Evolutionary conservation across 1,140 invertebrate genomes (phyloP).

Genomic region (Magallana angulata): DNA sequence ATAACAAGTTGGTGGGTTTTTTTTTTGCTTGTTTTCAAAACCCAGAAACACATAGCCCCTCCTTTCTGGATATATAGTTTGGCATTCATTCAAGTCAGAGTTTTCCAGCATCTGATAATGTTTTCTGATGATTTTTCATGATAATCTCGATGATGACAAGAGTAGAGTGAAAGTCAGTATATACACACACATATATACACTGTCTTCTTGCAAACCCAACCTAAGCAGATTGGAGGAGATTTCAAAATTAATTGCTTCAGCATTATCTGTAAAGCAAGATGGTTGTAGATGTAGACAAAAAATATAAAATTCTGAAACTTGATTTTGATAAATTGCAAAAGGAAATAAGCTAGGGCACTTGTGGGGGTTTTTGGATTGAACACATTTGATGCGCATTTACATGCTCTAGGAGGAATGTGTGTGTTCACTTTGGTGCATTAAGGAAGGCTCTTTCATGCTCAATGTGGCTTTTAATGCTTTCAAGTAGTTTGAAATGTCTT

Average conservation of each 20-base stretch:
- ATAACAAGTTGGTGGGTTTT: background rate
- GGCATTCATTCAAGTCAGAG: constrained; percentile 22
- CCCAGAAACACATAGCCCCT: background rate
- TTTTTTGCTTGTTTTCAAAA: background rate
- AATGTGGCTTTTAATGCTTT: background rate
- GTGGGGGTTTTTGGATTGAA: too few species aligned
- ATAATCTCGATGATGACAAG: constrained; percentile 13
- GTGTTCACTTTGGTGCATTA: background rate
- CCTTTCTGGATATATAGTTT: background rate
- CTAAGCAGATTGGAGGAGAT: too few species aligned
- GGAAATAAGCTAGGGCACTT: too few species aligned
- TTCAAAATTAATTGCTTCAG: too few species aligned
- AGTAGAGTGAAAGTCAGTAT: background rate
- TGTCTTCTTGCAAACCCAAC: too few species aligned
- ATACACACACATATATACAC: too few species aligned
- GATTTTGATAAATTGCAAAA: too few species aligned
- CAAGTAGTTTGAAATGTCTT: background rate
- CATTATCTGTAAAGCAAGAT: too few species aligned
- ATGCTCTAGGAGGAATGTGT: too few species aligned
- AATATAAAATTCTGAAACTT: too few species aligned
- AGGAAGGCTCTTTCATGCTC: background rate
- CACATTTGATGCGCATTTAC: too few species aligned
- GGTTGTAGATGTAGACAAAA: too few species aligned
- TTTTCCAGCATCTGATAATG: constrained; percentile 9
- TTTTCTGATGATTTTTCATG: constrained; percentile 25